Percentiles rank a stretch among this genome's conserved stretches.
Conservation (phyloP, 2,888 invertebrate genomes). For the Atethmia centrago region DNA sequence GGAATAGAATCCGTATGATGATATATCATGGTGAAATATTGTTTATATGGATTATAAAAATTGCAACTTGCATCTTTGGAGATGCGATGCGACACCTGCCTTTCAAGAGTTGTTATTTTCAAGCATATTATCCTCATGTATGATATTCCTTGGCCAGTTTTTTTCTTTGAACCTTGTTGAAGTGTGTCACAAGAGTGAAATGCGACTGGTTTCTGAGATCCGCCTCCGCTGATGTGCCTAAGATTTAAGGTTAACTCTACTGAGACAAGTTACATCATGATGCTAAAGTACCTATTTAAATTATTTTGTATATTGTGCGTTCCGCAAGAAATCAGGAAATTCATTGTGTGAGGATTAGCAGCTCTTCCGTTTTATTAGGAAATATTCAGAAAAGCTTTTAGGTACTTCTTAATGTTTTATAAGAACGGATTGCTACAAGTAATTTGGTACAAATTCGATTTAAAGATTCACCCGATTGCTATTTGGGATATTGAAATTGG, state of each 20-base stretch:
- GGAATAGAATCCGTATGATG: neutral
- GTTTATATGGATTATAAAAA: neutral
- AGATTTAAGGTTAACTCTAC: constrained; percentile 72
- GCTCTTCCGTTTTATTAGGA: neutral
- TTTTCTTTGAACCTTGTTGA: constrained; percentile 76
- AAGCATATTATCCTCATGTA: constrained; percentile 17
- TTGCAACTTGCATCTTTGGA: neutral
- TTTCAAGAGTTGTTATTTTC: neutral
- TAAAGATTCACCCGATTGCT: no score
- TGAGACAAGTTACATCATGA: constrained; percentile 70
- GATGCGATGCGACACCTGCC: neutral
- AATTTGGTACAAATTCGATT: neutral
- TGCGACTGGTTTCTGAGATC: constrained; percentile 80
- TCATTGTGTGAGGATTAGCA: neutral
- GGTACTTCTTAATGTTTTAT: neutral
- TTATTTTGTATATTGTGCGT: constrained; percentile 28
- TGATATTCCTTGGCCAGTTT: constrained; percentile 49
- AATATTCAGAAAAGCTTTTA: neutral
- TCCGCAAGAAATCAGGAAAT: constrained; percentile 6
- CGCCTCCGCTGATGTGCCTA: constrained; percentile 72
- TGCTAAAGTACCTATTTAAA: constrained; percentile 53
- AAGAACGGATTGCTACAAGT: neutral
- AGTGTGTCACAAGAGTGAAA: constrained; percentile 80
- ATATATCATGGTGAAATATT: neutral
- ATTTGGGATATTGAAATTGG: neutral